A percentile compares a stretch with the other conserved stretches of the same genome.
Conservation (phyloP, 2,113 vertebrate genomes). For the Notothenia coriiceps region DNA sequence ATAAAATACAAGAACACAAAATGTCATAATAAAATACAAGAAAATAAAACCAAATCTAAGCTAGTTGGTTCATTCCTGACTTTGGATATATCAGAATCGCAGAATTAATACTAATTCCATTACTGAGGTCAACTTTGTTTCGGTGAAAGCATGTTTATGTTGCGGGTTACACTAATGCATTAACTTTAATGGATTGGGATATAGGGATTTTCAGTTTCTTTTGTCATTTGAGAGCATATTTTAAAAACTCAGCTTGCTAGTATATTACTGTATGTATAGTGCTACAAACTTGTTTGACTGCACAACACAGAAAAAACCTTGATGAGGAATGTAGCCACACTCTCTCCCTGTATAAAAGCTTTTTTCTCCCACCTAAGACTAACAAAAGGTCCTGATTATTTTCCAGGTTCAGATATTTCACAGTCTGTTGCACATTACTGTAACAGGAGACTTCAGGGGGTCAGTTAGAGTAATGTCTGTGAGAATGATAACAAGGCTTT, state of each 20-base stretch:
- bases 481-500: conserved; percentile 26
- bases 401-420: conserved; percentile 70
- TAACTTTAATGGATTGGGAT: background rate
- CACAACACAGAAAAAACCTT: conserved; percentile 38
- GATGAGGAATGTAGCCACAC: conserved; percentile 54
- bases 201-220: background rate
- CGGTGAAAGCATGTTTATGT: background rate
- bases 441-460: conserved; percentile 57
- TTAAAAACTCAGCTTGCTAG: background rate
- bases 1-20: background rate
- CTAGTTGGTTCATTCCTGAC: background rate
- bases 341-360: conserved; percentile 27
- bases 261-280: too few species aligned
- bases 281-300: too few species aligned
- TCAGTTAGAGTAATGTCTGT: conserved; percentile 55
- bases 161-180: background rate
- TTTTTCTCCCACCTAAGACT: conserved; percentile 49
- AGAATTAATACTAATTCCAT: background rate
- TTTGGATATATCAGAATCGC: background rate
- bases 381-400: conserved; percentile 69
- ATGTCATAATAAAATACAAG: background rate
- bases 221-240: background rate
- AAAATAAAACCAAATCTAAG: background rate
- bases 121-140: too few species aligned
- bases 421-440: conserved; percentile 75